Evolutionary conservation across 2,888 invertebrate genomes (phyloP), one percentile per base, ranked within the genome.

Genomic region (Morpho achilles): DNA sequence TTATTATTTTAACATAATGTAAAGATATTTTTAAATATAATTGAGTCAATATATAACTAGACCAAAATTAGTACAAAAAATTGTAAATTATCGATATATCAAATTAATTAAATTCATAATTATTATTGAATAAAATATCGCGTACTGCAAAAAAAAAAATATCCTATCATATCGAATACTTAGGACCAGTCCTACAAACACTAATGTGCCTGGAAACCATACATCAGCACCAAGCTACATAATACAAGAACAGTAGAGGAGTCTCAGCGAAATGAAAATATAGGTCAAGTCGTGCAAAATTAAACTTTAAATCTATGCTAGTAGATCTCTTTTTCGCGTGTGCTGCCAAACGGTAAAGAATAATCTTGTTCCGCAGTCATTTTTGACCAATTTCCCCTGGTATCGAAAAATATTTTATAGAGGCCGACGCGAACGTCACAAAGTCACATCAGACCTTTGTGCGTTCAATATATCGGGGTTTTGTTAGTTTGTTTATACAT

Each of bases 321-420:
- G 50, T 68, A 72, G 67, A 73, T 71, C 65, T 66, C 60, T 63
- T 68, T 70, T 71, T 75, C 61, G 64, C 65, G 52, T 63, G 64
- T 54, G 43, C 40, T 56, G 41, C 8, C 50, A 39, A 39, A 64
- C 65, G 71, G 69, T 65, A 70, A 67, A 67, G 77, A 77, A 80
- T 83, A 84, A 84, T 80, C 80, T 80, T 74, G 79, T 84, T 80
- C 73, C 72, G 68, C 72, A 79, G 76, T 83, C 78, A 80, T 83
- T 85, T 85, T 84, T 82, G 83, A 84, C 82, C 82, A 82, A 84
- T 83, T 84, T 81, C 78, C 75, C 72, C 73, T 72, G 77, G 73
- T 80, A 83, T 83, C 83, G 83, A 80, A 82, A 71, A 85, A 83
- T 84, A 81, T 85, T 81, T 80, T 77, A 77, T 77, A 74, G 70